phyloP scores from a whole-genome alignment of 2,797 vertebrate species.

The Rhabdomys pumilio region DNA sequence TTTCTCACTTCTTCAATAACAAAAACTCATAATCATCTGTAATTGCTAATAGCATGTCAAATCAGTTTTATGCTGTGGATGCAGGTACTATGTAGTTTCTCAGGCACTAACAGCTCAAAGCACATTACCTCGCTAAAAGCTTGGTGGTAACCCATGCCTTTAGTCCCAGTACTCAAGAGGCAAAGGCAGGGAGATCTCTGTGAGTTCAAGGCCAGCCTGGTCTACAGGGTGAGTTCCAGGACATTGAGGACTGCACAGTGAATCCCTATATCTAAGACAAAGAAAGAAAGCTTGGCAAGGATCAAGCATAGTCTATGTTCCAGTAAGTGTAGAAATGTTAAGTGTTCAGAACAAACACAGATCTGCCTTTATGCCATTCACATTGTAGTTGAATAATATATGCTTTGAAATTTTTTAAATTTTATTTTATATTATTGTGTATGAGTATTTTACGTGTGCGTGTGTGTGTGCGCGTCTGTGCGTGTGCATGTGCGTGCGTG shows the following conservation, averaged over 20 bases:
- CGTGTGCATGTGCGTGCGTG: neutral
- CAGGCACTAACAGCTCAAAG: neutral
- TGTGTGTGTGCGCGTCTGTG: neutral
- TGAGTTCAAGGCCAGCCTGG: neutral
- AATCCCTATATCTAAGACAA: neutral
- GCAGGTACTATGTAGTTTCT: neutral
- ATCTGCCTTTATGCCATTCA: neutral
- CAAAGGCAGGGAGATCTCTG: no score
- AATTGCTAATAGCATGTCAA: neutral
- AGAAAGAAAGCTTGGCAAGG: neutral
- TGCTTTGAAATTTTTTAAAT: neutral
- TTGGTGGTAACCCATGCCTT: neutral
- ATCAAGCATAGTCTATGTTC: neutral
- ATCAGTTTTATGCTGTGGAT: neutral
- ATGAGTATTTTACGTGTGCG: neutral
- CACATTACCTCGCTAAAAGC: neutral
- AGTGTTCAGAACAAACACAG: slow-evolving; percentile 4
- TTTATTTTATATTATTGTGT: neutral
- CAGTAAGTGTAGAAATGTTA: neutral
- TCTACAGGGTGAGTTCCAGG: neutral
- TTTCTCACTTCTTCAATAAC: neutral
- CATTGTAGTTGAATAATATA: neutral
- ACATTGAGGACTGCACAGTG: neutral
- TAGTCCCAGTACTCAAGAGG: neutral
- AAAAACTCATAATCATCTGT: slow-evolving; percentile 9